phyloP scores from a whole-genome alignment of 2,888 invertebrate species.

The Oscheius myriophilus region DNA sequence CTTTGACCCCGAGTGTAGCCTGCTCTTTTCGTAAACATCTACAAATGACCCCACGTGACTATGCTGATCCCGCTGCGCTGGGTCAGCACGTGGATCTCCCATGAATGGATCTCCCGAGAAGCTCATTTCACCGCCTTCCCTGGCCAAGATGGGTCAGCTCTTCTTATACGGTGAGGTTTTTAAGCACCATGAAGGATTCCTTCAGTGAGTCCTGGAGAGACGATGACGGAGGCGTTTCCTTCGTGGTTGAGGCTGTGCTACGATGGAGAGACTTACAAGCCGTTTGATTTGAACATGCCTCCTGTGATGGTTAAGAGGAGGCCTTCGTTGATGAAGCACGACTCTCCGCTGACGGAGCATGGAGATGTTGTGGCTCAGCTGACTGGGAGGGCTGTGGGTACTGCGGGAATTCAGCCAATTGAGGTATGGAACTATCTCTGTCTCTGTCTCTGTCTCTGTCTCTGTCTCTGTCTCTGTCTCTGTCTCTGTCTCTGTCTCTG shows the following conservation, averaged over 20 bases:
- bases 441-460: too few relatives aligned
- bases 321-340: neutral
- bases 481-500: neutral
- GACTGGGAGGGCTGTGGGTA: constrained; percentile 7
- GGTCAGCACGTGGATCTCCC: too few relatives aligned
- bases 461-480: neutral
- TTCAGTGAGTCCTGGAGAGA: constrained; percentile 20
- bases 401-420: constrained; percentile 10
- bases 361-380: constrained; percentile 21
- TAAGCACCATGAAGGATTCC: neutral
- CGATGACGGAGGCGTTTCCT: constrained; percentile 22
- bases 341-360: constrained; percentile 24
- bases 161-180: constrained; percentile 11
- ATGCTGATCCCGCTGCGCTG: too few relatives aligned
- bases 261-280: constrained; percentile 18
- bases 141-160: neutral
- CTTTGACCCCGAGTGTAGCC: too few relatives aligned
- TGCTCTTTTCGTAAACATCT: too few relatives aligned
- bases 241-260: constrained; percentile 29
- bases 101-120: too few relatives aligned
- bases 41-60: too few relatives aligned
- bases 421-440: neutral
- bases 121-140: too few relatives aligned
- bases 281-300: constrained; percentile 30
- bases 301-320: constrained; percentile 10